These are phyloP conservation scores for Caretta caretta DNA, from an alignment of 2,113 vertebrate species.

Conservation along the genomic window DNA sequence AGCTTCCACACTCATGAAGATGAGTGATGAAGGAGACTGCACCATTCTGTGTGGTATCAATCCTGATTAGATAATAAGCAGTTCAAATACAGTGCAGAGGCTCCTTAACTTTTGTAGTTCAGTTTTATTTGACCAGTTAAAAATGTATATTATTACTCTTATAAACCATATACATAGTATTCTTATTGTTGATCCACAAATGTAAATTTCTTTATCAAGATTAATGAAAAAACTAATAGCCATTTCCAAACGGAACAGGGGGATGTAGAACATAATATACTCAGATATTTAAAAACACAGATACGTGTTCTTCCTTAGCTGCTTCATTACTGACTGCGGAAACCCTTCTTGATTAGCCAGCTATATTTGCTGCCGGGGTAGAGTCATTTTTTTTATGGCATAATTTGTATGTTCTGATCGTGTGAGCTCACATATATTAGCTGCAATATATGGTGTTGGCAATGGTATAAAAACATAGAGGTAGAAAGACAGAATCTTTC, in stretches of 20 bases:
- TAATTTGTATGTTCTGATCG: background rate
- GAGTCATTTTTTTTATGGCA: background rate
- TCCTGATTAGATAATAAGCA: background rate
- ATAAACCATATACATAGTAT: background rate
- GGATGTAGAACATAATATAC: no score
- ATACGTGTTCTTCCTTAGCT: background rate
- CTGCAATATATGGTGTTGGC: background rate
- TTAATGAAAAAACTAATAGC: background rate
- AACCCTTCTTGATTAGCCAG: background rate
- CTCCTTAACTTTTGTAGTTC: background rate
- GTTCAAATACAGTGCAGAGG: background rate
- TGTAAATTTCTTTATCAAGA: no score
- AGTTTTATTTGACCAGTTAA: background rate
- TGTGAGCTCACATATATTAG: background rate
- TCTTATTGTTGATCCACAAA: background rate
- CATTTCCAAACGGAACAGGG: background rate
- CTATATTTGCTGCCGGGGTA: background rate
- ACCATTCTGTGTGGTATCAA: no score
- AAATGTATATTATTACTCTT: background rate
- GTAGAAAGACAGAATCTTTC: background rate
- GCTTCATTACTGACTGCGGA: background rate
- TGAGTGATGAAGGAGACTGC: no score
- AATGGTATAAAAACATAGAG: background rate
- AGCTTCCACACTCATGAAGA: background rate
- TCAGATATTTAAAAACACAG: background rate